A percentile compares a stretch with the other conserved stretches of the same genome.
Conservation (phyloP, 2,888 invertebrate species). For the Maniola hyperantus region DNA sequence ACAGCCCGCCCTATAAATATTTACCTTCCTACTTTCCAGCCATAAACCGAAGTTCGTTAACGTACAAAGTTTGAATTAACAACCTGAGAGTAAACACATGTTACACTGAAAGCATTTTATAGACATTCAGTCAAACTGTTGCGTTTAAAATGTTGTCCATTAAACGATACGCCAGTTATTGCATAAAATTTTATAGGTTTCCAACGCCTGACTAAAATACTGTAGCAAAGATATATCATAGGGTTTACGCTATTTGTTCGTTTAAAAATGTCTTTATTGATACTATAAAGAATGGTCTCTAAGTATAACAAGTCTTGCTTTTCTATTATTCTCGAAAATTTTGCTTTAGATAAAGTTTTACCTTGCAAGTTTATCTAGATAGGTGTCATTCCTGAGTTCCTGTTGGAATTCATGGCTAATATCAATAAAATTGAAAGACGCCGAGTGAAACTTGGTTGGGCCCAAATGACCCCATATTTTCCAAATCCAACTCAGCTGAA, state of each 20-base stretch:
- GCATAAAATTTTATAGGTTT: not conserved
- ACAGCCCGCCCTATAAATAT: constrained; percentile 55
- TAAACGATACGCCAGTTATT: constrained; percentile 10
- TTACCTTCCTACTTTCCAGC: constrained; percentile 48
- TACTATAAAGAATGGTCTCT: not conserved
- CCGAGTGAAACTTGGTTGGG: too few relatives aligned
- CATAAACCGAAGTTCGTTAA: constrained; percentile 57
- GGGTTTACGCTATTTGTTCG: not conserved
- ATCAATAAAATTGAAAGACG: too few relatives aligned
- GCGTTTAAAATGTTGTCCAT: constrained; percentile 20
- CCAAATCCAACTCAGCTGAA: too few relatives aligned
- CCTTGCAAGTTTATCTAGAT: too few relatives aligned
- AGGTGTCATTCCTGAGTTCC: too few relatives aligned
- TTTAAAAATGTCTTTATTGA: not conserved
- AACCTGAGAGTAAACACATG: constrained; percentile 66
- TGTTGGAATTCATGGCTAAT: too few relatives aligned
- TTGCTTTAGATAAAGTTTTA: too few relatives aligned
- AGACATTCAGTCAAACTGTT: constrained; percentile 39
- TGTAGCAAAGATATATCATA: constrained; percentile 21
- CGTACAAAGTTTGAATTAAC: constrained; percentile 67
- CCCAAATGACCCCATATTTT: too few relatives aligned
- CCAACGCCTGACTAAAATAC: constrained; percentile 22
- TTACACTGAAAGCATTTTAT: constrained; percentile 68
- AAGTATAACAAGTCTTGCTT: too few relatives aligned
- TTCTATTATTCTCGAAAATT: too few relatives aligned